phyloP scores from a whole-genome alignment of 2,113 vertebrate genomes.

The Oophaga pumilio region DNA sequence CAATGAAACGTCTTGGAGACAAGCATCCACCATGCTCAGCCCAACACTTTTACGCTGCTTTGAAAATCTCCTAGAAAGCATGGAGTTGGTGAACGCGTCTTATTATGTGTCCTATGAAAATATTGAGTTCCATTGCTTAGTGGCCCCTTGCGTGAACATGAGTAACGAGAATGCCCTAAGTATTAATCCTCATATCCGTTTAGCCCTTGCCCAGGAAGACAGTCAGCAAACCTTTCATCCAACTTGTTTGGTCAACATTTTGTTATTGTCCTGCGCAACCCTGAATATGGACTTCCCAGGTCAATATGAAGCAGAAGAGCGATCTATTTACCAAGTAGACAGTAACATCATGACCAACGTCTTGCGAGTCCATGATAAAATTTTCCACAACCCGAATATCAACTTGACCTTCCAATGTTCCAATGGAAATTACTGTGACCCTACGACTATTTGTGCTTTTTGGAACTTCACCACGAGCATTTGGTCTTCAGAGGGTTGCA shows the following conservation, averaged over 20 bases:
- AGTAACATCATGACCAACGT: conserved; percentile 21
- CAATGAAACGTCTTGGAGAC: conserved; percentile 1
- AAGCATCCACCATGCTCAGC: not conserved
- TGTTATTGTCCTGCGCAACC: conserved; percentile 7
- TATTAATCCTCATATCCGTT: not conserved
- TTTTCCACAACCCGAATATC: not conserved
- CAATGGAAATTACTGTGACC: not conserved
- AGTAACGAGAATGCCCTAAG: conserved; percentile 4
- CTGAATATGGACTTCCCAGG: conserved; percentile 1
- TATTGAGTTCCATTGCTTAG: not conserved
- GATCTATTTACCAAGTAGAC: not conserved
- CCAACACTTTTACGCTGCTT: not conserved
- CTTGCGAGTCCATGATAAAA: not conserved
- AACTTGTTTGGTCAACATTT: conserved; percentile 15
- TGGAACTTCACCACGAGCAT: conserved; percentile 21
- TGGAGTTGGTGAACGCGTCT: not conserved
- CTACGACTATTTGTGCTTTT: conserved; percentile 11
- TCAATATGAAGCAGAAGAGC: not conserved
- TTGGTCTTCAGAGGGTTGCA: conserved; percentile 34
- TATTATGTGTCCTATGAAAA: conserved; percentile 17
- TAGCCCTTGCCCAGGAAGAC: not conserved
- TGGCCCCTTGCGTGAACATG: conserved; percentile 3
- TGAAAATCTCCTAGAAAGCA: not conserved
- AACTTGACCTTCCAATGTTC: conserved; percentile 20
- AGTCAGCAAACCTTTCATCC: not conserved